Evolutionary conservation across 1,140 invertebrate genomes (phyloP).

Genomic region (Maconellicoccus hirsutus): DNA sequence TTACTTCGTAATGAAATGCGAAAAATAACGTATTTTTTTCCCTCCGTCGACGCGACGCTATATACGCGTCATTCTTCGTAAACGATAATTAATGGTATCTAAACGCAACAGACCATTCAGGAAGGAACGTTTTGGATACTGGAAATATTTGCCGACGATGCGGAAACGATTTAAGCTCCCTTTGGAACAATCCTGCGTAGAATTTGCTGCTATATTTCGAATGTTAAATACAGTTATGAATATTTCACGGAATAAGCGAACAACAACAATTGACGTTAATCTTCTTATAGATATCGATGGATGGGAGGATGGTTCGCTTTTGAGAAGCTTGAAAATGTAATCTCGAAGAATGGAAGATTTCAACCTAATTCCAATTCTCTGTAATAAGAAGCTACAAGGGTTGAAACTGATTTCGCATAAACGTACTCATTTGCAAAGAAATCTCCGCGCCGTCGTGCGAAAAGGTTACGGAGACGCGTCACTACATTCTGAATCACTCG

Average conservation of each 20-base stretch:
- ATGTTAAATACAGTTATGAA: slow-evolving; percentile 9
- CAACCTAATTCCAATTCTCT: slow-evolving; percentile 8
- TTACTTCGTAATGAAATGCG: too few relatives aligned
- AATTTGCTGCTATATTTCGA: background rate
- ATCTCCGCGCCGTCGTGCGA: background rate
- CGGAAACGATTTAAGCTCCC: slow-evolving; percentile 7
- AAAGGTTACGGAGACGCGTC: too few relatives aligned
- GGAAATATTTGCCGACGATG: slow-evolving; percentile 2
- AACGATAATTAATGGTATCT: slow-evolving; percentile 1
- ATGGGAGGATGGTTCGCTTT: background rate
- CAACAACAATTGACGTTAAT: slow-evolving; percentile 9
- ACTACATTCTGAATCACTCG: too few relatives aligned
- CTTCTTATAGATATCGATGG: background rate
- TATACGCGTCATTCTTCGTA: background rate
- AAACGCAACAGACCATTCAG: slow-evolving; percentile 3
- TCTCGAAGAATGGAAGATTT: slow-evolving; percentile 3
- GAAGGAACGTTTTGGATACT: background rate
- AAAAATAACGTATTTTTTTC: too few relatives aligned
- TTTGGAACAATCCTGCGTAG: background rate
- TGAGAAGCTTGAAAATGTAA: background rate
- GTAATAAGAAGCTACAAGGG: background rate
- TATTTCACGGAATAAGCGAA: slow-evolving; percentile 8
- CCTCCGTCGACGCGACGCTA: too few relatives aligned
- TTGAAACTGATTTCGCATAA: background rate
- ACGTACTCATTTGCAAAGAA: background rate